Percentiles rank a stretch among this genome's conserved stretches.
These are phyloP conservation scores for Drosophila neonasuta DNA, from an alignment of 2,888 invertebrate genomes.

Conservation along the genomic window DNA sequence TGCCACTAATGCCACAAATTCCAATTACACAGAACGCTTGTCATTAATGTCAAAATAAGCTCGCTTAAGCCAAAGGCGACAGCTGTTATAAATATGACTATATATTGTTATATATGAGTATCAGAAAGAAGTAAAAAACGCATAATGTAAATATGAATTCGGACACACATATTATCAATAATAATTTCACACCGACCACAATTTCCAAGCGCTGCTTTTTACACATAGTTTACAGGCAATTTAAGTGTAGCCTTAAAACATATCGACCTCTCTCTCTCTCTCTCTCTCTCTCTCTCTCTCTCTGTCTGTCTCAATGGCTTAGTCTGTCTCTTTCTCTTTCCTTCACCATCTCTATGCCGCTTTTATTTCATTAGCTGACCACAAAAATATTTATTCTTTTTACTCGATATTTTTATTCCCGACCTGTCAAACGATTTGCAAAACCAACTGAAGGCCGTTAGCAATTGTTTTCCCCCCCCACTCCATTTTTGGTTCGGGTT, in stretches of 20 bases:
- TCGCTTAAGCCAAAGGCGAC: conserved; percentile 46
- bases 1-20: conserved; percentile 44
- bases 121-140: not conserved
- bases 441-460: conserved; percentile 68
- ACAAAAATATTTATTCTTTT: conserved; percentile 64
- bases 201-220: conserved; percentile 61
- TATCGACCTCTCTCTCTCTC: conserved; percentile 9
- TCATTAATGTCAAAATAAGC: conserved; percentile 47
- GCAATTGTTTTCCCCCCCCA: conserved; percentile 52
- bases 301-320: not conserved
- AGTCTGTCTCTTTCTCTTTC: not conserved
- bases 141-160: conserved; percentile 24
- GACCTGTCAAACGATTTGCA: conserved; percentile 72
- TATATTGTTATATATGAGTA: conserved; percentile 4
- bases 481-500: conserved; percentile 48
- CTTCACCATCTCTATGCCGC: conserved; percentile 4
- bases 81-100: conserved; percentile 49
- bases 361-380: conserved; percentile 44
- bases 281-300: conserved; percentile 10
- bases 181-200: conserved; percentile 54
- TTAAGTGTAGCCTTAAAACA: conserved; percentile 44
- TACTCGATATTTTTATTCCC: conserved; percentile 18
- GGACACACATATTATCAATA: conserved; percentile 40
- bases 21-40: conserved; percentile 44
- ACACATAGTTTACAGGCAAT: conserved; percentile 72